phyloP scores from a whole-genome alignment of 1,140 invertebrate species.

The Nomia melanderi region DNA sequence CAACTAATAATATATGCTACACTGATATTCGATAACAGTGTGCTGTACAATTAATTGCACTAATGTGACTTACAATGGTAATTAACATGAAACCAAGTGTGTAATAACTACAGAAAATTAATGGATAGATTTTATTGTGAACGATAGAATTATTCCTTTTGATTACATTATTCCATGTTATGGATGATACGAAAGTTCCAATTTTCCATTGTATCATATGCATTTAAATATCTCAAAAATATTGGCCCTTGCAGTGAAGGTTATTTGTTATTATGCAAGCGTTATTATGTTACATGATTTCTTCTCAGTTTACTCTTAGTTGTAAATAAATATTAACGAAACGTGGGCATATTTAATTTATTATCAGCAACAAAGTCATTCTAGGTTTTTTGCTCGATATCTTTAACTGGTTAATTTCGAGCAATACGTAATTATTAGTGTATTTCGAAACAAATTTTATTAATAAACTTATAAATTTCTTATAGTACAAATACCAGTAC shows the following conservation, averaged over 20 bases:
- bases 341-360: conserved; percentile 14
- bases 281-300: conserved; percentile 30
- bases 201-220: conserved; percentile 22
- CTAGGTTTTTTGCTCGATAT: background rate
- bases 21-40: conserved; percentile 9
- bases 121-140: conserved; percentile 18
- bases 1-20: background rate
- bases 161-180: background rate
- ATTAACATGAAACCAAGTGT: conserved; percentile 13
- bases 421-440: background rate
- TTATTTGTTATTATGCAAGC: conserved; percentile 33
- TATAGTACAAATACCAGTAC: conserved; percentile 20
- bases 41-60: conserved; percentile 1
- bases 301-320: conserved; percentile 3
- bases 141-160: conserved; percentile 10
- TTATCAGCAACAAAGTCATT: conserved; percentile 28
- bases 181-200: conserved; percentile 25
- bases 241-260: conserved; percentile 38
- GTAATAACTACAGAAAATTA: conserved; percentile 13
- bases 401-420: conserved; percentile 4
- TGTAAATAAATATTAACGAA: conserved; percentile 4
- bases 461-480: conserved; percentile 15
- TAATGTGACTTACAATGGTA: conserved; percentile 4
- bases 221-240: conserved; percentile 36
- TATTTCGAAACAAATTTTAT: conserved; percentile 25